Conservation (phyloP, 2,888 invertebrate genomes). For the Eurois occulta region DNA sequence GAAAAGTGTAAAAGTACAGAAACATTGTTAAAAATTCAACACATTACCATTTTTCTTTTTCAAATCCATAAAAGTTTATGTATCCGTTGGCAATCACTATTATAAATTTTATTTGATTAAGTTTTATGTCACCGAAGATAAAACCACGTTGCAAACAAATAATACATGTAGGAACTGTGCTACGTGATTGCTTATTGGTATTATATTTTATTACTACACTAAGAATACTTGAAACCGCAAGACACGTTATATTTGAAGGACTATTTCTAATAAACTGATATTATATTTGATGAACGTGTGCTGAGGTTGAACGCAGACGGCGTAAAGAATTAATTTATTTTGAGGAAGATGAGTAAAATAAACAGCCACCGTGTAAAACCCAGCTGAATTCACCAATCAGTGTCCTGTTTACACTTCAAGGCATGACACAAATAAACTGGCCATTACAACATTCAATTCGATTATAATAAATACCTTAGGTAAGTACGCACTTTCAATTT, state of each 20-base stretch:
- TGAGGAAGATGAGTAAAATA: slow-evolving; percentile 55
- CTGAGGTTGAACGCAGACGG: slow-evolving; percentile 38
- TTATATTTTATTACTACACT: slow-evolving; percentile 47
- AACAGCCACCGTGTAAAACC: slow-evolving; percentile 53
- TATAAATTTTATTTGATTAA: slow-evolving; percentile 47
- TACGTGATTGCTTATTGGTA: slow-evolving; percentile 26
- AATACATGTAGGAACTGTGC: slow-evolving; percentile 28
- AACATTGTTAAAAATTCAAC: slow-evolving; percentile 2
- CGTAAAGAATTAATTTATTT: slow-evolving; percentile 43
- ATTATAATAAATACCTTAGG: slow-evolving; percentile 15
- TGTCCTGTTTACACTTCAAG: slow-evolving; percentile 46
- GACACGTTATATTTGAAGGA: slow-evolving; percentile 63
- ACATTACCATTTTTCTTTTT: slow-evolving; percentile 58
- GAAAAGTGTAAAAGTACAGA: neutral
- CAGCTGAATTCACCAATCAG: slow-evolving; percentile 24
- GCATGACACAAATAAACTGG: slow-evolving; percentile 18
- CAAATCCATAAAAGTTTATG: slow-evolving; percentile 57
- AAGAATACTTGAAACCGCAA: slow-evolving; percentile 46
- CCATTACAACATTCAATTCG: slow-evolving; percentile 27
- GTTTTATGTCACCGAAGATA: slow-evolving; percentile 37
- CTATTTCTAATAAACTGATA: slow-evolving; percentile 53
- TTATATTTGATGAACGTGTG: slow-evolving; percentile 40
- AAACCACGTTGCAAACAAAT: slow-evolving; percentile 28
- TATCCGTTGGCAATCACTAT: slow-evolving; percentile 37
- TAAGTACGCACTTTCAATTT: slow-evolving; percentile 25